Percentiles rank a stretch among this genome's conserved stretches.
Evolutionary conservation across 1,140 invertebrate genomes (phyloP).

Genomic region (Apis florea): DNA sequence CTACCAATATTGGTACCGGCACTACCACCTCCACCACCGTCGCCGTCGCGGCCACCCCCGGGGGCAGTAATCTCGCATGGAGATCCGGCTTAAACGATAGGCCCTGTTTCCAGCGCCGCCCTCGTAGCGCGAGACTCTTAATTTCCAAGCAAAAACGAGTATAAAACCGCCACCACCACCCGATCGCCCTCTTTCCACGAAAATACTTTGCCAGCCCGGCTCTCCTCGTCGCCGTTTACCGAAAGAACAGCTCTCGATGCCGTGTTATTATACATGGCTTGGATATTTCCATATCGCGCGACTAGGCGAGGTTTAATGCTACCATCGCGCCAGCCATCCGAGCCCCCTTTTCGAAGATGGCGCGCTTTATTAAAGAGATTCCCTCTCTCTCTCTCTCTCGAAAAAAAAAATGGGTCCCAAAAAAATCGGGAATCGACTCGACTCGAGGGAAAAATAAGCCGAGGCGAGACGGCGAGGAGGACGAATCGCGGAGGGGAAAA

Average conservation of each 20-base stretch:
- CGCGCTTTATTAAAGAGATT: conserved; percentile 33
- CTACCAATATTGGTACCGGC: conserved; percentile 52
- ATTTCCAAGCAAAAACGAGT: conserved; percentile 75
- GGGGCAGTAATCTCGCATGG: conserved; percentile 79
- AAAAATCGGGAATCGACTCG: too few species aligned
- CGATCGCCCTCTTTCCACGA: conserved; percentile 70
- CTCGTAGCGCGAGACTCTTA: conserved; percentile 76
- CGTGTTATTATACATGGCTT: conserved; percentile 72
- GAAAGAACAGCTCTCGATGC: conserved; percentile 58
- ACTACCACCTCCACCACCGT: conserved; percentile 46
- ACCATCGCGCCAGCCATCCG: conserved; percentile 38
- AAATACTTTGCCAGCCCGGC: conserved; percentile 66
- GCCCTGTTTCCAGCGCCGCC: conserved; percentile 75
- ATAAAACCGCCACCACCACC: conserved; percentile 34
- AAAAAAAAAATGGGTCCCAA: neutral
- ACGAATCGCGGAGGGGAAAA: too few species aligned
- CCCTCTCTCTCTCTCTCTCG: neutral
- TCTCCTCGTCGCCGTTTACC: conserved; percentile 69
- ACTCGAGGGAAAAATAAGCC: too few species aligned
- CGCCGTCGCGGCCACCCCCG: conserved; percentile 65
- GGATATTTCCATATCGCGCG: conserved; percentile 76
- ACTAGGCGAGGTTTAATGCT: conserved; percentile 74
- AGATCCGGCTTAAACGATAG: conserved; percentile 81
- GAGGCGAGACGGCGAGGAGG: neutral
- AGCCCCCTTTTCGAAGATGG: conserved; percentile 57